Conservation (phyloP, 53 echinoderm and acorn worm species). For the Arbacia lixula region DNA sequence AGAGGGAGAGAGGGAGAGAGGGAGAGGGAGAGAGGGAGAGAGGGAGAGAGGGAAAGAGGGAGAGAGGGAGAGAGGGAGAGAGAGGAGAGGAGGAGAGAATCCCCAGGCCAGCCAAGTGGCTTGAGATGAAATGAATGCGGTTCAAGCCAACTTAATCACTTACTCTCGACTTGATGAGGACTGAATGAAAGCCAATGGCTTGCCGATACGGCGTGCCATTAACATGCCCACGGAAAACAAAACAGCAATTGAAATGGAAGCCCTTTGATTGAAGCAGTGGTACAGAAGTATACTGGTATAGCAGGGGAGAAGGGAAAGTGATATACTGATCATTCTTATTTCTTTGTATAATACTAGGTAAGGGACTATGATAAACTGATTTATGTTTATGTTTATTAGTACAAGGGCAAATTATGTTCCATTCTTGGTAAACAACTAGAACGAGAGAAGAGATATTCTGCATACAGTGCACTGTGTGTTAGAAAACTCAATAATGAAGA, state of each 20-base stretch:
- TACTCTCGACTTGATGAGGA: constrained; percentile 36
- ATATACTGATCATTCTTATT: too few relatives aligned
- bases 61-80: not conserved
- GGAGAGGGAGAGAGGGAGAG: not conserved
- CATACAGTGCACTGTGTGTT: too few relatives aligned
- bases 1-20: not conserved
- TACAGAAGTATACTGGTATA: too few relatives aligned
- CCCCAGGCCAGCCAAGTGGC: constrained; percentile 26
- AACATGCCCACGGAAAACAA: constrained; percentile 44
- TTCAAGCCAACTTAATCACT: constrained; percentile 44
- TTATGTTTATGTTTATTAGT: too few relatives aligned
- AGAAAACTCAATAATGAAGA: too few relatives aligned
- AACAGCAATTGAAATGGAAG: constrained; percentile 24
- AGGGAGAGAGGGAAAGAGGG: not conserved
- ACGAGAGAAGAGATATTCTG: too few relatives aligned
- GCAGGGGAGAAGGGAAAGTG: too few relatives aligned
- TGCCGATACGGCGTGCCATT: constrained; percentile 33
- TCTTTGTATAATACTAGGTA: too few relatives aligned
- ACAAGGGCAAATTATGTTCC: too few relatives aligned
- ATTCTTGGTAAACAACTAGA: too few relatives aligned
- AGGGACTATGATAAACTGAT: too few relatives aligned
- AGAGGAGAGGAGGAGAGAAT: constrained; percentile 4
- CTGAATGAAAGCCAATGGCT: constrained; percentile 40
- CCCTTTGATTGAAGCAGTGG: constrained; percentile 34
- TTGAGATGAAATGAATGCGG: constrained; percentile 42